phyloP scores from a whole-genome alignment of 2,888 invertebrate species.

The Epistrophe grossulariae region DNA sequence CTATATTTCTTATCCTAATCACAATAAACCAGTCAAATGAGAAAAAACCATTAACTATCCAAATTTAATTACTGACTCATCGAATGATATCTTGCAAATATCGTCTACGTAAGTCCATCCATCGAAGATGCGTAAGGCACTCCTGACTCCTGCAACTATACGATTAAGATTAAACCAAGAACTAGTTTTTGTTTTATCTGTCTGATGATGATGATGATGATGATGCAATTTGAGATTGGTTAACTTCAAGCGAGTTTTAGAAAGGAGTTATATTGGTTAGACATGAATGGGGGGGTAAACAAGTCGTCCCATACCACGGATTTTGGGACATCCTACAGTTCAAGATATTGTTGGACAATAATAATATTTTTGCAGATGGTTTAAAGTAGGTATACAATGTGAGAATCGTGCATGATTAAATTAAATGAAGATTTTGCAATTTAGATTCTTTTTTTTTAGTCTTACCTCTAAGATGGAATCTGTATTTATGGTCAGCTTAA shows the following conservation, averaged over 20 bases:
- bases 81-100: constrained; percentile 9
- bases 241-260: constrained; percentile 31
- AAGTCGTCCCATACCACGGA: neutral
- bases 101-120: neutral
- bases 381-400: neutral
- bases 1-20: neutral
- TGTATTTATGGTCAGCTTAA: constrained; percentile 1
- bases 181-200: constrained; percentile 33
- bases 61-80: constrained; percentile 15
- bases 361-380: neutral
- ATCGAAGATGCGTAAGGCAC: constrained; percentile 30
- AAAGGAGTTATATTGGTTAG: constrained; percentile 48
- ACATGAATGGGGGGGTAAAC: constrained; percentile 1
- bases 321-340: neutral
- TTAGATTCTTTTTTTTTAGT: neutral
- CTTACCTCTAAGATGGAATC: neutral
- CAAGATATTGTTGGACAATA: constrained; percentile 3
- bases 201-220: neutral
- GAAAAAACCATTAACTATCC: constrained; percentile 19
- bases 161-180: constrained; percentile 26
- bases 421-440: constrained; percentile 25
- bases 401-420: constrained; percentile 27
- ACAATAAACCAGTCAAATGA: constrained; percentile 2
- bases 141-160: constrained; percentile 1
- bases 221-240: constrained; percentile 29